phyloP scores from a whole-genome alignment of 2,797 vertebrate genomes.

The Petrocephalus schoutedeni region DNA sequence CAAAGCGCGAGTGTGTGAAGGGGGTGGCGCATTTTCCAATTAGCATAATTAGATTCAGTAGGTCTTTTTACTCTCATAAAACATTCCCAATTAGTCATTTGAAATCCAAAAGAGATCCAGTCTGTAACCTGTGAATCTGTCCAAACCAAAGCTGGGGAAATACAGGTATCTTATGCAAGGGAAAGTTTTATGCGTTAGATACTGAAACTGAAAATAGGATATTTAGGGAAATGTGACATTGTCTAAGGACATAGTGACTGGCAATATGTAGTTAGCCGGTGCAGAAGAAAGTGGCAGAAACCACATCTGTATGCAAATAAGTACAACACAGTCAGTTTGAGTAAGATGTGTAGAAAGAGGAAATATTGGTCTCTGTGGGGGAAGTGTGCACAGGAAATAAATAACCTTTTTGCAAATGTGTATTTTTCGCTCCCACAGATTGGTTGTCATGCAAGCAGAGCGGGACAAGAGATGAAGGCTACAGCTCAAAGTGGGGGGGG shows the following conservation, averaged over 20 bases:
- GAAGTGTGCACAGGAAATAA: neutral
- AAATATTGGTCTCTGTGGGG: neutral
- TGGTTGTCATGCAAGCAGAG: neutral
- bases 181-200: neutral
- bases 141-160: slow-evolving; percentile 39
- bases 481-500: neutral
- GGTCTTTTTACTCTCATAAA: slow-evolving; percentile 23
- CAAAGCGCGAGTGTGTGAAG: neutral
- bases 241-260: neutral
- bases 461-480: neutral
- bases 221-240: slow-evolving; percentile 7
- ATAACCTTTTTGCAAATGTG: slow-evolving; percentile 1
- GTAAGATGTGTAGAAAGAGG: neutral
- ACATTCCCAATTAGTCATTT: slow-evolving; percentile 30
- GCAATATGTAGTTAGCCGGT: neutral
- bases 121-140: slow-evolving; percentile 42
- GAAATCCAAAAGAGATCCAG: slow-evolving; percentile 34
- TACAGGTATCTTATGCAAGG: neutral
- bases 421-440: neutral
- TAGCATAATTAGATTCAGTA: slow-evolving; percentile 32
- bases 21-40: slow-evolving; percentile 28
- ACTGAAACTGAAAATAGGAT: neutral
- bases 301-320: neutral
- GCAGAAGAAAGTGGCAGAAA: neutral
- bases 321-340: neutral